Percentiles rank a stretch among this genome's conserved stretches.
Evolutionary conservation across 2,888 invertebrate species (phyloP).

Genomic region (Pyrocoelia pectoralis): DNA sequence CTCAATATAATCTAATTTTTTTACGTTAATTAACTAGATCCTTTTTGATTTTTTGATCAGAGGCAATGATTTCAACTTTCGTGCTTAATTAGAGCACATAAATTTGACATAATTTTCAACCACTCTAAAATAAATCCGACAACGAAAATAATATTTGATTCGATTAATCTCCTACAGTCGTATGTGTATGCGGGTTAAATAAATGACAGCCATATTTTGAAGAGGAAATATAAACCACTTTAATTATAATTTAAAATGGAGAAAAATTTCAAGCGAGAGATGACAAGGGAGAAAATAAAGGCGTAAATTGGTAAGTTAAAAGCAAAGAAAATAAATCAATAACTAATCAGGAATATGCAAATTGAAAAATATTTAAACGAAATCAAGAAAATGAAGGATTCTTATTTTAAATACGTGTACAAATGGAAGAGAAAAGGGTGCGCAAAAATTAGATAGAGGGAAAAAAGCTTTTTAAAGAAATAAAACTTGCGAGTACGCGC

Average conservation of each 20-base stretch:
- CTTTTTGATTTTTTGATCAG: too few relatives aligned
- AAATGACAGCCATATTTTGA: neutral
- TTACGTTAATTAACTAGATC: too few relatives aligned
- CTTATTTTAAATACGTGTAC: slow-evolving; percentile 35
- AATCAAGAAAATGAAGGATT: slow-evolving; percentile 36
- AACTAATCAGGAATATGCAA: slow-evolving; percentile 39
- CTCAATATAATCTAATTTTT: too few relatives aligned
- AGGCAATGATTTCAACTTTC: too few relatives aligned
- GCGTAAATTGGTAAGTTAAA: neutral
- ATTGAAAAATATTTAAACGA: slow-evolving; percentile 34
- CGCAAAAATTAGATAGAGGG: slow-evolving; percentile 37
- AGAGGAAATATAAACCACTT: neutral
- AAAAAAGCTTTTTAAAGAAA: slow-evolving; percentile 40
- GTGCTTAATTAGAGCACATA: too few relatives aligned
- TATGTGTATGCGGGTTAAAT: neutral
- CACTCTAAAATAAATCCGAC: too few relatives aligned
- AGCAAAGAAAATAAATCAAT: slow-evolving; percentile 31
- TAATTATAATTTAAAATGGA: neutral
- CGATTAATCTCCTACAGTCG: too few relatives aligned
- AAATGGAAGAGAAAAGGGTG: slow-evolving; percentile 29
- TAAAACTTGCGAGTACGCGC: slow-evolving; percentile 26
- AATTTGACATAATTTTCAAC: too few relatives aligned
- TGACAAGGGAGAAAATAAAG: neutral
- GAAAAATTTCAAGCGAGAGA: neutral
- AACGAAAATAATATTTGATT: too few relatives aligned